Evolutionary conservation across 1,140 invertebrate species (phyloP).

Genomic region (Cylas formicarius): DNA sequence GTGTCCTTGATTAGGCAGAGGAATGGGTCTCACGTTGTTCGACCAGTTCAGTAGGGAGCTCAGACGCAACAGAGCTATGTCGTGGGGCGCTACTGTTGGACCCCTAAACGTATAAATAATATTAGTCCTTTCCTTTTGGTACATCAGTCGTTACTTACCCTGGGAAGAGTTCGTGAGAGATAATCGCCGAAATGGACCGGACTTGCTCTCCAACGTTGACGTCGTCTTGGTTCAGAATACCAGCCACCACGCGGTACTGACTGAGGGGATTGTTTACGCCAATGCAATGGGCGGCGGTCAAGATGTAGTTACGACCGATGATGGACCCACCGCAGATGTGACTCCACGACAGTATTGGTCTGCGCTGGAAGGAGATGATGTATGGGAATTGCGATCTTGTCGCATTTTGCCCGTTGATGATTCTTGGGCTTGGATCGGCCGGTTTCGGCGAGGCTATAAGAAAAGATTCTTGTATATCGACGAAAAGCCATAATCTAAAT

Average conservation of each 20-base stretch:
- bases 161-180: conserved; percentile 4
- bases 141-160: conserved; percentile 10
- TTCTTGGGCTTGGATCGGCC: conserved; percentile 4
- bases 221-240: conserved; percentile 9
- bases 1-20: conserved; percentile 42
- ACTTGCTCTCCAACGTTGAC: conserved; percentile 8
- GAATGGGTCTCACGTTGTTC: conserved; percentile 45
- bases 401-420: conserved; percentile 24
- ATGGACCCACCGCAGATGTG: conserved; percentile 21
- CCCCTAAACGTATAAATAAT: conserved; percentile 26
- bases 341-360: conserved; percentile 3
- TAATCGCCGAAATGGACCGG: not conserved
- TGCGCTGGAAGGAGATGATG: conserved; percentile 23
- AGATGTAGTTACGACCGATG: conserved; percentile 9
- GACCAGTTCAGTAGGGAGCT: conserved; percentile 47
- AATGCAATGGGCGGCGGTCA: conserved; percentile 14
- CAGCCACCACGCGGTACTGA: conserved; percentile 3
- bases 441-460: too few species aligned
- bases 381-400: conserved; percentile 26
- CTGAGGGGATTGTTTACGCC: not conserved
- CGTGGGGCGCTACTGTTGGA: conserved; percentile 46
- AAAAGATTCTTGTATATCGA: too few species aligned
- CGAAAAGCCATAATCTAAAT: too few species aligned
- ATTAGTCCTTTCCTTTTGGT: not conserved
- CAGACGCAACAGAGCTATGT: conserved; percentile 58